Percentiles rank a stretch among this genome's conserved stretches.
Evolutionary conservation across 2,113 vertebrate genomes (phyloP).

Genomic region (Melospiza melodia): DNA sequence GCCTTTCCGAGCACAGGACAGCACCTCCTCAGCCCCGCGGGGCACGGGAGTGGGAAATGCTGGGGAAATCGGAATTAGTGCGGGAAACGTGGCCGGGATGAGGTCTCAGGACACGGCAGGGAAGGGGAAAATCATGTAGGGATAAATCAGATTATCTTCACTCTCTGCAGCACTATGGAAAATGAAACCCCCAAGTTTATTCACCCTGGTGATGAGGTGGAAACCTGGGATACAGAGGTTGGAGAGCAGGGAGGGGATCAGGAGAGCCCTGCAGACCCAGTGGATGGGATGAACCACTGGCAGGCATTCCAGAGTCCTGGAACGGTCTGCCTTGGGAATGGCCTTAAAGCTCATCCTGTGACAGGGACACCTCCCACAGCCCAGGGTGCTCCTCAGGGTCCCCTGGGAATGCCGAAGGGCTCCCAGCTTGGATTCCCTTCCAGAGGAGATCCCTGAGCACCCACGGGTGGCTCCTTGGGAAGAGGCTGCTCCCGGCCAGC

Average conservation of each 20-base stretch:
- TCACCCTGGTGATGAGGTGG: background rate
- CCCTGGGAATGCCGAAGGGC: rapidly evolving
- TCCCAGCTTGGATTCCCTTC: background rate
- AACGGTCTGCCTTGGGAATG: too few species aligned
- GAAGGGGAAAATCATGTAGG: rapidly evolving
- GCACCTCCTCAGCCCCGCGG: background rate
- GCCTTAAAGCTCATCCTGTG: rapidly evolving
- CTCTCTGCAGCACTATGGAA: background rate
- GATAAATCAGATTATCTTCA: background rate
- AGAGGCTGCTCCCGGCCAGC: background rate
- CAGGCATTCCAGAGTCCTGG: background rate
- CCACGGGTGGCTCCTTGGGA: rapidly evolving
- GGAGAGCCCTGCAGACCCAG: background rate
- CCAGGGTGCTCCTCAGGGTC: rapidly evolving
- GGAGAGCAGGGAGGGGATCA: background rate
- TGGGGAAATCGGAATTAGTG: background rate
- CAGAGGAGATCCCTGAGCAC: background rate
- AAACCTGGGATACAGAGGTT: rapidly evolving
- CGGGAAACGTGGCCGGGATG: rapidly evolving
- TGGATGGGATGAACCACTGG: background rate
- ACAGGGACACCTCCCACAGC: background rate
- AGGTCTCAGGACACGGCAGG: background rate
- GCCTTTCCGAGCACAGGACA: background rate
- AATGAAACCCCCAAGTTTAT: background rate
- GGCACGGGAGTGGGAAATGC: background rate